These are phyloP conservation scores for Thamnophis sirtalis DNA, from an alignment of 2,113 vertebrate genomes.

Conservation along the genomic window DNA sequence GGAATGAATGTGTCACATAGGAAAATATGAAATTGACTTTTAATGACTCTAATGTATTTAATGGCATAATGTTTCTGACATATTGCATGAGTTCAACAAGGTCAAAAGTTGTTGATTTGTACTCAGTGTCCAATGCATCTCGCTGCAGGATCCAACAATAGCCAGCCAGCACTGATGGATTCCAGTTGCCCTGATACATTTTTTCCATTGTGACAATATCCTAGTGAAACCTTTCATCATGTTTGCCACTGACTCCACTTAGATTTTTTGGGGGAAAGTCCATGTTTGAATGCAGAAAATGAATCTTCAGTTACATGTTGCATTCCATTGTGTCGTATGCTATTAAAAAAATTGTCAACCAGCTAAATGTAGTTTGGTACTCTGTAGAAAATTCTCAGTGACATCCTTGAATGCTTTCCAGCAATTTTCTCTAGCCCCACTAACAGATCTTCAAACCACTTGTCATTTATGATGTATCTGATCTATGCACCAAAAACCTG, in stretches of 20 bases:
- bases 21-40: not conserved
- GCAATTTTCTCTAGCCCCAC: too few species aligned
- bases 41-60: not conserved
- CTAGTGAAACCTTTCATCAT: not conserved
- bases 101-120: too few species aligned
- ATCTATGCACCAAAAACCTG: not conserved
- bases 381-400: not conserved
- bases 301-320: too few species aligned
- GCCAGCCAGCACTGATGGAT: not conserved
- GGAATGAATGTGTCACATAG: not conserved
- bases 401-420: not conserved
- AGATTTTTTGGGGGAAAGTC: too few species aligned
- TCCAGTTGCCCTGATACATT: not conserved
- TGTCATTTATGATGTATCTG: not conserved
- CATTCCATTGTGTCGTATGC: not conserved
- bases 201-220: not conserved
- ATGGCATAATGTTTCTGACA: not conserved
- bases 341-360: not conserved
- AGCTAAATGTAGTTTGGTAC: not conserved
- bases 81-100: not conserved
- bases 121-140: not conserved
- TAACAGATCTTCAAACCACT: not conserved
- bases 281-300: too few species aligned
- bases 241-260: not conserved
- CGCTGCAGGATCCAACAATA: not conserved